Percentiles rank a stretch among this genome's conserved stretches.
These are phyloP conservation scores for Acleris sparsana DNA, from an alignment of 2,888 invertebrate species.

Conservation along the genomic window DNA sequence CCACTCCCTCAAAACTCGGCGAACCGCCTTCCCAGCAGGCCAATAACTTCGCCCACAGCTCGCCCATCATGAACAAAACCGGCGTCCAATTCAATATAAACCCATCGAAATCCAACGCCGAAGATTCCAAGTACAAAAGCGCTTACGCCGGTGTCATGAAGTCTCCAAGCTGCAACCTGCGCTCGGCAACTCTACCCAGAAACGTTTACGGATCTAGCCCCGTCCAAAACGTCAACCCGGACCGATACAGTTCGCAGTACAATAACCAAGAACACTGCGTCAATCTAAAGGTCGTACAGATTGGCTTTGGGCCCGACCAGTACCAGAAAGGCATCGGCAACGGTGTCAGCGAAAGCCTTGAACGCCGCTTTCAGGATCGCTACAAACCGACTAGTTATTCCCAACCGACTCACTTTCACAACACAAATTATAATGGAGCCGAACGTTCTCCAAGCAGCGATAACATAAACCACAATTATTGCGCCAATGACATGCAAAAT, in stretches of 20 bases:
- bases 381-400: conserved; percentile 75
- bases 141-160: conserved; percentile 69
- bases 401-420: conserved; percentile 70
- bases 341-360: conserved; percentile 72
- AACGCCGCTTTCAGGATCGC: conserved; percentile 79
- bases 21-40: conserved; percentile 58
- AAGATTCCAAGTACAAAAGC: conserved; percentile 73
- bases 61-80: conserved; percentile 82
- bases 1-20: conserved; percentile 64
- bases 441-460: conserved; percentile 76
- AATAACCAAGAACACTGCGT: conserved; percentile 81
- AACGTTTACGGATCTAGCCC: conserved; percentile 83
- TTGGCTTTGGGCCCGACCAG: conserved; percentile 84
- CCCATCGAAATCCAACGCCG: conserved; percentile 73
- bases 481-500: conserved; percentile 73
- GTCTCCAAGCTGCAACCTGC: conserved; percentile 76
- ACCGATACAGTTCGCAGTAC: conserved; percentile 80
- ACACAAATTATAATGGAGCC: conserved; percentile 69
- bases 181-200: conserved; percentile 89
- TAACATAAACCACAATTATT: conserved; percentile 76
- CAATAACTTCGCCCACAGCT: conserved; percentile 75
- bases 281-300: conserved; percentile 84
- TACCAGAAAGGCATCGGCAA: conserved; percentile 82
- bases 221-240: conserved; percentile 73
- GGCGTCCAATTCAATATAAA: conserved; percentile 81